Evolutionary conservation across 1,140 invertebrate genomes (phyloP).

Genomic region (Calephelis nemesis): DNA sequence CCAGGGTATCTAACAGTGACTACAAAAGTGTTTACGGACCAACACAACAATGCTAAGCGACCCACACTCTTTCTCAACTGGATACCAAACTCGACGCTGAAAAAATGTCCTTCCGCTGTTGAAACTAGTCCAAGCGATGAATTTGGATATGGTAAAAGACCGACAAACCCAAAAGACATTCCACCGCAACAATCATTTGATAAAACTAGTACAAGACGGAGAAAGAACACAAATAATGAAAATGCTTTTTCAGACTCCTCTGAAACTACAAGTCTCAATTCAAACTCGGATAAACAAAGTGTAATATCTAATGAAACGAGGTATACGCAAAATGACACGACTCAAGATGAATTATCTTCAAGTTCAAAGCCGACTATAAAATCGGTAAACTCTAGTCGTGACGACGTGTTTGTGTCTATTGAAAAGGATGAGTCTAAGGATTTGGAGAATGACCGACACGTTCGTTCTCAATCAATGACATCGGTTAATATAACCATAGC

Average conservation of each 20-base stretch:
- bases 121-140: constrained; percentile 80
- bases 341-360: constrained; percentile 34
- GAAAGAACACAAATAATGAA: constrained; percentile 52
- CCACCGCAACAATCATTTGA: constrained; percentile 36
- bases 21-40: constrained; percentile 86
- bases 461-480: constrained; percentile 80
- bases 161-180: constrained; percentile 53
- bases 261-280: constrained; percentile 75
- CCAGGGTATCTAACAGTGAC: constrained; percentile 95
- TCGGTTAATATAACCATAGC: constrained; percentile 85
- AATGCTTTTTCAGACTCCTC: constrained; percentile 75
- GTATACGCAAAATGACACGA: constrained; percentile 59
- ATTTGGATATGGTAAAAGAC: constrained; percentile 45
- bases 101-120: constrained; percentile 89
- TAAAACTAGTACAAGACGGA: constrained; percentile 37
- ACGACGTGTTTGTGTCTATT: constrained; percentile 55
- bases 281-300: constrained; percentile 73
- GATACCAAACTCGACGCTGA: constrained; percentile 95
- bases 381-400: constrained; percentile 60
- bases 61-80: constrained; percentile 94
- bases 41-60: constrained; percentile 84
- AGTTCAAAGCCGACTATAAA: constrained; percentile 68
- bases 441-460: constrained; percentile 68
- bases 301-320: constrained; percentile 67
- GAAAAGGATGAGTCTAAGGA: constrained; percentile 66